phyloP scores from a whole-genome alignment of 2,888 invertebrate species.

The Megalurothrips usitatus region DNA sequence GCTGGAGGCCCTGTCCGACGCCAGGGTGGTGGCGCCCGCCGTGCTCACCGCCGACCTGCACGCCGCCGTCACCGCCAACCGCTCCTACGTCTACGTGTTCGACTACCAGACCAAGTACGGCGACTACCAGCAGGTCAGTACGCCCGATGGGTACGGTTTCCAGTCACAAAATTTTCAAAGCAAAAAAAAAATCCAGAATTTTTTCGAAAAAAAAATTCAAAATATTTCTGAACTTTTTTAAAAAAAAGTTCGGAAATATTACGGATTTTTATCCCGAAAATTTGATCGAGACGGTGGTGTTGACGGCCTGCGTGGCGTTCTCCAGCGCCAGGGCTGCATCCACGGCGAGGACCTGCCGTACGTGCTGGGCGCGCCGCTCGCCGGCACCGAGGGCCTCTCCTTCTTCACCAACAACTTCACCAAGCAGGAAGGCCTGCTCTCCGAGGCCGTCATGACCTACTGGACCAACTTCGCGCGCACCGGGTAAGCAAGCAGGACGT shows the following conservation, averaged over 20 bases:
- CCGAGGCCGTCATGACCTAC: conserved; percentile 86
- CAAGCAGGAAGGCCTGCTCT: conserved; percentile 75
- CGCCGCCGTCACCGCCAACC: conserved; percentile 49
- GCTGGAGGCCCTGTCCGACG: conserved; percentile 81
- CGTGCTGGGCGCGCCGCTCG: conserved; percentile 86
- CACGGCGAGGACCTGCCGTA: conserved; percentile 90
- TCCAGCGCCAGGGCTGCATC: conserved; percentile 84
- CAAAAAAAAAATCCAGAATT: too few relatives aligned
- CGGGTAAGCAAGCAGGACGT: conserved; percentile 69
- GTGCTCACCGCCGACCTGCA: conserved; percentile 76
- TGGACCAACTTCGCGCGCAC: conserved; percentile 90
- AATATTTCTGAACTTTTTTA: too few relatives aligned
- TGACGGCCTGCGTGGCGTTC: neutral
- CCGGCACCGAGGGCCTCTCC: conserved; percentile 62
- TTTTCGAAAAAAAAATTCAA: too few relatives aligned
- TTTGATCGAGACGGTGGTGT: too few relatives aligned
- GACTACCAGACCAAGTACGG: conserved; percentile 88
- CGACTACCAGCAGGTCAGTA: conserved; percentile 71
- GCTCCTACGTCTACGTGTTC: conserved; percentile 79
- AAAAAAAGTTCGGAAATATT: too few relatives aligned
- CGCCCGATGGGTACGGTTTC: neutral
- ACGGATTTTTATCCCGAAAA: too few relatives aligned
- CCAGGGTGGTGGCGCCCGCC: conserved; percentile 86
- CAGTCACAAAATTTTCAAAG: too few relatives aligned
- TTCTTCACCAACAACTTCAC: conserved; percentile 87